Percentiles rank a stretch among this genome's conserved stretches.
Evolutionary conservation across 2,888 invertebrate genomes (phyloP).

Genomic region (Catocala sponsa): DNA sequence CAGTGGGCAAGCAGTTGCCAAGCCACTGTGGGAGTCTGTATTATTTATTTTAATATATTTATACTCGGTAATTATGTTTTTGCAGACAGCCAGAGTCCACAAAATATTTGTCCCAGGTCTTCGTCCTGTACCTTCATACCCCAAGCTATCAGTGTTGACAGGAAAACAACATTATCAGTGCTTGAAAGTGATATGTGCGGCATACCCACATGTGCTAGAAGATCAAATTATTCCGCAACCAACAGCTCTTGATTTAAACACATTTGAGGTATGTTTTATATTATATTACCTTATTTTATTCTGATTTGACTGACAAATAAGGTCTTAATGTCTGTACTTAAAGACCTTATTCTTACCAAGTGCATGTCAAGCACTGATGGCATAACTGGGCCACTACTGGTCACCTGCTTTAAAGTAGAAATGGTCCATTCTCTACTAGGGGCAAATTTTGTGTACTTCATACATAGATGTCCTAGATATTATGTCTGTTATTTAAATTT

Average conservation of each 20-base stretch:
- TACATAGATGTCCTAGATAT: too few relatives aligned
- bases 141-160: constrained; percentile 66
- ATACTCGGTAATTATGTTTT: constrained; percentile 1
- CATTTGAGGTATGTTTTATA: constrained; percentile 64
- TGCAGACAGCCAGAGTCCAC: constrained; percentile 41
- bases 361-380: too few relatives aligned
- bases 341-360: too few relatives aligned
- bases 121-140: constrained; percentile 55
- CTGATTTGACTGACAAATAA: not conserved
- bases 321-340: too few relatives aligned
- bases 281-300: constrained; percentile 4
- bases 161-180: constrained; percentile 64
- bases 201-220: constrained; percentile 60
- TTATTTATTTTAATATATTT: too few relatives aligned
- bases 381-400: too few relatives aligned
- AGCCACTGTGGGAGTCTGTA: too few relatives aligned
- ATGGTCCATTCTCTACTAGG: too few relatives aligned
- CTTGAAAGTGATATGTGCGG: constrained; percentile 67
- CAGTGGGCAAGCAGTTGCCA: too few relatives aligned
- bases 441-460: too few relatives aligned
- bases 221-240: constrained; percentile 56
- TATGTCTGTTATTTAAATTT: too few relatives aligned
- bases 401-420: too few relatives aligned
- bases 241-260: constrained; percentile 30
- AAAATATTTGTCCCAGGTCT: constrained; percentile 65